Percentiles rank a stretch among this genome's conserved stretches.
Conservation (phyloP, 2,888 invertebrate species). For the Adelphocoris suturalis region DNA sequence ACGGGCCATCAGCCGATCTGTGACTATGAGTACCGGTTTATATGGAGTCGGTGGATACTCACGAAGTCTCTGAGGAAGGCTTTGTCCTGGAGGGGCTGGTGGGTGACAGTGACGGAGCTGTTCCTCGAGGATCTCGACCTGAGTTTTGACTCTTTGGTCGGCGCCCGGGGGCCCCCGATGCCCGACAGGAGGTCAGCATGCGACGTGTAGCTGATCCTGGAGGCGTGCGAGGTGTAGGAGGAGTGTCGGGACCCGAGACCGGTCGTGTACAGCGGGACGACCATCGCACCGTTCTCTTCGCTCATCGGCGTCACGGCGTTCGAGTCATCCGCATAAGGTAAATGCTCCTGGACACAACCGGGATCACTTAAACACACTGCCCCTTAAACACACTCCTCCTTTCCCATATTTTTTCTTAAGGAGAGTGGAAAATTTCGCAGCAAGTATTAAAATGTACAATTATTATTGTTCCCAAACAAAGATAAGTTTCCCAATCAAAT, state of each 20-base stretch:
- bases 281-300: conserved; percentile 97
- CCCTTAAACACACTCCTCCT: background rate
- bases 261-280: conserved; percentile 93
- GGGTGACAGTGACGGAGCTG: conserved; percentile 80
- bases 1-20: too few relatives aligned
- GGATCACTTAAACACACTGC: conserved; percentile 72
- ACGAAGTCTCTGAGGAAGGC: conserved; percentile 87
- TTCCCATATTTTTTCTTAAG: conserved; percentile 7
- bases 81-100: conserved; percentile 82
- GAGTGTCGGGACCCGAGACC: conserved; percentile 93
- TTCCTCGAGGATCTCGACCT: conserved; percentile 87
- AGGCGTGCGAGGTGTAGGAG: conserved; percentile 96
- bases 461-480: too few relatives aligned
- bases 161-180: conserved; percentile 82
- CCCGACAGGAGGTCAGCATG: conserved; percentile 90
- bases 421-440: background rate
- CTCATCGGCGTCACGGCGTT: conserved; percentile 98
- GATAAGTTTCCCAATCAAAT: too few relatives aligned
- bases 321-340: conserved; percentile 98
- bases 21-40: too few relatives aligned
- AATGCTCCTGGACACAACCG: conserved; percentile 83
- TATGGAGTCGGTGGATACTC: conserved; percentile 78
- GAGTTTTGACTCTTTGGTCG: conserved; percentile 91
- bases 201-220: conserved; percentile 94
- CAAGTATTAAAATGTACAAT: too few relatives aligned